Evolutionary conservation across 2,113 vertebrate species (phyloP), one percentile per base, ranked within the genome.

Genomic region (Paramormyrops kingsleyae): DNA sequence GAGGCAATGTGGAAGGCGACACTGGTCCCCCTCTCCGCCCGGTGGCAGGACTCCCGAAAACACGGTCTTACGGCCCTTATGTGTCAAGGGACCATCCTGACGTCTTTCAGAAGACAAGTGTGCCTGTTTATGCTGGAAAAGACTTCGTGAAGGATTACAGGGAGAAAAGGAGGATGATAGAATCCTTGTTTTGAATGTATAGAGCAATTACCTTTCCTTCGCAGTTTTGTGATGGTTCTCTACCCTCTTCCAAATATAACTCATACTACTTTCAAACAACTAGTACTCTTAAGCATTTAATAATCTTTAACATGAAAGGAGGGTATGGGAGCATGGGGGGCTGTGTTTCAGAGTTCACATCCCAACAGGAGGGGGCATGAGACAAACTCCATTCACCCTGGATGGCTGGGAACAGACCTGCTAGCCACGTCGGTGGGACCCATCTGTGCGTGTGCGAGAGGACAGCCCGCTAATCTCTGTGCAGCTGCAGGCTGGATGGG

Each of bases 241-340:
- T 85, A 7, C 21, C 46, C 83, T n/a, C 0, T 85, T 49, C 46
- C 39, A 85, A 85, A 85, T n/a, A n/a, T 4, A 85, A 88, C 17
- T 50, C 85, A 31, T n/a, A 44, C 31, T 24, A 35, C 52, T 62
- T 17, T 53, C 27, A 52, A 52, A 53, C 85, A 88, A 88, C 42
- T 17, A 35, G 31, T 21, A 9, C 86, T 19, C 12, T 39, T 17
- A 53, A 17, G 24, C 53, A 8, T 62, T 46, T 83, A 59, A 90
- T 70, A 89, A 52, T 56, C 17, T 12, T 70, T 56, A 62, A 85
- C 85, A 83, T 31, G 31, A 87, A 90, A 91, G 87, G 77, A 87
- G 10, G 39, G 59, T 53, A 39, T 13, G 53, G 56, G 83, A 84
- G 59, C 6, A 13, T 44, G 52, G 35, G 85, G 52, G 86, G 56